Percentiles rank a stretch among this genome's conserved stretches.
phyloP scores from a whole-genome alignment of 2,888 invertebrate species.

The Hipparchia sbordonii region DNA sequence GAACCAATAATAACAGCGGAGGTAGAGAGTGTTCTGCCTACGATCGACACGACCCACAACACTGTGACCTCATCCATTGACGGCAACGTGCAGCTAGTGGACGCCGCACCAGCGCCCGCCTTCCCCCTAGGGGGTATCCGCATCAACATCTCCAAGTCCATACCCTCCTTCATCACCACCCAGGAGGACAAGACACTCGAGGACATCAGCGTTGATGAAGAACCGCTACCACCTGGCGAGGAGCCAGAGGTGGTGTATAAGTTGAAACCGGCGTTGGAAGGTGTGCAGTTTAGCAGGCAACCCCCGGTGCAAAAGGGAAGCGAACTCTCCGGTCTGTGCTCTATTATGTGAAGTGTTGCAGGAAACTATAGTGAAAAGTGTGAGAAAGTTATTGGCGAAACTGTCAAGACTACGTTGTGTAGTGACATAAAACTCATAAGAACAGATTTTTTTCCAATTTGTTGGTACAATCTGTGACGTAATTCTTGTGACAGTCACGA shows the following conservation, averaged over 20 bases:
- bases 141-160: slow-evolving; percentile 91
- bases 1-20: slow-evolving; percentile 81
- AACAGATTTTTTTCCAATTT: no score
- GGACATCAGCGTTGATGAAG: slow-evolving; percentile 68
- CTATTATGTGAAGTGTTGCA: slow-evolving; percentile 82
- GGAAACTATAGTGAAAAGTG: not conserved
- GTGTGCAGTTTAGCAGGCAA: slow-evolving; percentile 86
- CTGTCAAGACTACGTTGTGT: not conserved
- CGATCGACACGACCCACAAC: slow-evolving; percentile 79
- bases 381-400: not conserved
- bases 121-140: slow-evolving; percentile 85
- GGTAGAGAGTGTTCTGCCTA: slow-evolving; percentile 53
- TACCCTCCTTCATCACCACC: slow-evolving; percentile 62
- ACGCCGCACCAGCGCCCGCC: slow-evolving; percentile 66
- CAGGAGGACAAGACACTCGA: slow-evolving; percentile 56
- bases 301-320: slow-evolving; percentile 88
- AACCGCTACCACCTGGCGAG: slow-evolving; percentile 84
- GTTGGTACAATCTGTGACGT: no score
- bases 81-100: slow-evolving; percentile 88
- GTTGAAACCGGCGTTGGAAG: slow-evolving; percentile 85
- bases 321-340: slow-evolving; percentile 93
- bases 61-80: slow-evolving; percentile 87
- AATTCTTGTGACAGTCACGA: not conserved
- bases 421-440: no score
- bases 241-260: slow-evolving; percentile 78